Evolutionary conservation across 2,797 vertebrate genomes (phyloP), one percentile per base, ranked within the genome.

Genomic region (Rhynchotus rufescens): DNA sequence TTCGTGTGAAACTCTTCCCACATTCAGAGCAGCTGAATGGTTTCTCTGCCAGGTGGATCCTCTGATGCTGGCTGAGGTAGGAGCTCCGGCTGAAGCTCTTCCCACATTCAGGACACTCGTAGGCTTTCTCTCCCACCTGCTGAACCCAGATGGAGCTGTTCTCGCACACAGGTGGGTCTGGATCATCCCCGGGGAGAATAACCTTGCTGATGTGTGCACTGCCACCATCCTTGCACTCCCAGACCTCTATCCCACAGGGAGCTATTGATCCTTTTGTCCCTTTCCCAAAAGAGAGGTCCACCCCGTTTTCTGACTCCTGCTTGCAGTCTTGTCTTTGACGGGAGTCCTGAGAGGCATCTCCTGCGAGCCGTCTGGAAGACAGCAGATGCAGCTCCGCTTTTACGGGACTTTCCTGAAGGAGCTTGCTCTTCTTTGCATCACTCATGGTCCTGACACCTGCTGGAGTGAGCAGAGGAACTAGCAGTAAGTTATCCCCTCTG

Each of bases 1-100:
- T 97, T 65, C 94, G 93, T 22, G 89, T 95, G 84, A 97, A 97
- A 80, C 95, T 95, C 93, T 97, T 98, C 23, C 95, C 97, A 23
- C 97, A 97, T 38, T 97, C 89, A 0, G 92, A 91, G 77, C 97
- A 97, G 66, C 95, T 79, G 12, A 97, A 97, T 44, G 97, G 97
- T 68, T 97, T 98, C 84, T 95, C 94, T 94, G 94, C 90, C 45
- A 94, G 67, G 45, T 96, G 97, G 88, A 94, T 95, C 79, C 91
- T 91, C 88, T 88, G 90, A 69, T 95, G 95, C 6, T 94, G 93
- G 15, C 88, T 94, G 30, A 97, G 95, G 54, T 95, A 96, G 0
- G 95, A 94, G 36, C 81, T 94, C 47, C 84, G 94, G 78, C 94
- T 96, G 88, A 97, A 97, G 89, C 89, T 89, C 93, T 97, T 97